Evolutionary conservation across 2,888 invertebrate species (phyloP).

Genomic region (Nyleta sp.): DNA sequence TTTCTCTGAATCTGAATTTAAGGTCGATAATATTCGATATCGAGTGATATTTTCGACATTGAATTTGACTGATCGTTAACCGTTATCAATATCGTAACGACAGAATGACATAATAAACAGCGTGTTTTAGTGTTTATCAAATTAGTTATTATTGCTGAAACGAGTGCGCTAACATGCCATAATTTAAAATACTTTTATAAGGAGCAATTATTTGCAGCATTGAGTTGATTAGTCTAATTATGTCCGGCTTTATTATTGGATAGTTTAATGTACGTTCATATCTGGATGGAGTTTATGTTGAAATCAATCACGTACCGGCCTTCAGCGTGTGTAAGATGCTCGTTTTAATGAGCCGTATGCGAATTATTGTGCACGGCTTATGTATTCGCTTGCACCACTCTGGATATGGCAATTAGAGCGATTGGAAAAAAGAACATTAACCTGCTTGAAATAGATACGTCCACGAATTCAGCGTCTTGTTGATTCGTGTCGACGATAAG

Average conservation of each 20-base stretch:
- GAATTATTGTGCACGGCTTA: too few relatives aligned
- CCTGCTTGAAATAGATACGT: too few relatives aligned
- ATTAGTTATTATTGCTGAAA: conserved; percentile 23
- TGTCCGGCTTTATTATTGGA: conserved; percentile 15
- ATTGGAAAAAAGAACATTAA: too few relatives aligned
- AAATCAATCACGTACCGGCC: conserved; percentile 25
- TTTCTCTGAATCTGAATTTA: too few relatives aligned
- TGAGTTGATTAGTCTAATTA: conserved; percentile 39
- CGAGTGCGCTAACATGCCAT: conserved; percentile 21
- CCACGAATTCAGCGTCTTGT: too few relatives aligned
- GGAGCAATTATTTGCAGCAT: conserved; percentile 7
- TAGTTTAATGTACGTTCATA: conserved; percentile 13
- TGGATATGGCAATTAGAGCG: conserved; percentile 12
- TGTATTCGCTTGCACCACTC: conserved; percentile 7
- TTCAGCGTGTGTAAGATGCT: background rate
- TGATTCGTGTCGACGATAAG: too few relatives aligned
- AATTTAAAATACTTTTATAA: conserved; percentile 9
- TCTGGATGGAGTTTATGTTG: conserved; percentile 21
- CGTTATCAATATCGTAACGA: background rate
- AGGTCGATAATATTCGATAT: too few relatives aligned
- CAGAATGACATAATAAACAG: conserved; percentile 32
- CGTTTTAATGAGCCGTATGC: too few relatives aligned
- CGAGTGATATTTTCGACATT: too few relatives aligned
- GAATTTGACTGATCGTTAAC: too few relatives aligned
- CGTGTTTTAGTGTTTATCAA: conserved; percentile 23